Conservation (phyloP, 2,797 vertebrate genomes). For the Ptychadena robeensis region DNA sequence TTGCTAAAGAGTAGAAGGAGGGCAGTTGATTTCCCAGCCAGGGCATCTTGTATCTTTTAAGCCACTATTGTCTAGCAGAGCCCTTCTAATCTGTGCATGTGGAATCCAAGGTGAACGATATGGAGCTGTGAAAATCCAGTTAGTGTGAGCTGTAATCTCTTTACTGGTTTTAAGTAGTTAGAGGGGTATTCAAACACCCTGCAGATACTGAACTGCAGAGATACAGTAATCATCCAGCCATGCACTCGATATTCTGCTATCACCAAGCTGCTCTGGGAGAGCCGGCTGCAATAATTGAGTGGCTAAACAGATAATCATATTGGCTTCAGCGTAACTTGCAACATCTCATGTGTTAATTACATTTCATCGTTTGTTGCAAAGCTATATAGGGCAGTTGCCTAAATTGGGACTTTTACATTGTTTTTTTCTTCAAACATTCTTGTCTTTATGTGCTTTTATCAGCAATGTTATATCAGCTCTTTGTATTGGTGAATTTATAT, state of each 20-base stretch:
- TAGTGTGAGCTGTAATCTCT: constrained; percentile 98
- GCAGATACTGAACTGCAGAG: constrained; percentile 77
- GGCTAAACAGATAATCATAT: constrained; percentile 62
- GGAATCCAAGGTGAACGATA: constrained; percentile 88
- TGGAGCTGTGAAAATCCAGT: constrained; percentile 98
- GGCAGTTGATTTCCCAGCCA: constrained; percentile 50
- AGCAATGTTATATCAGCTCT: neutral
- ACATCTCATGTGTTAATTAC: constrained; percentile 59
- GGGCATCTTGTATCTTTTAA: constrained; percentile 72
- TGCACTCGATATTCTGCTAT: constrained; percentile 64
- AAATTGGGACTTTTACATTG: constrained; percentile 4
- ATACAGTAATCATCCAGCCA: constrained; percentile 78
- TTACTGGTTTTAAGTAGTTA: constrained; percentile 93
- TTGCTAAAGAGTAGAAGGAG: constrained; percentile 27
- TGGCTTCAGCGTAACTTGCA: constrained; percentile 52
- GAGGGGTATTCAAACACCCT: constrained; percentile 81
- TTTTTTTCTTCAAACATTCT: neutral
- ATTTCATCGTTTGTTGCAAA: constrained; percentile 35
- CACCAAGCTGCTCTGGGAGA: constrained; percentile 59
- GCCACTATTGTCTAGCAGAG: constrained; percentile 79
- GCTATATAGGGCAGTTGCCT: constrained; percentile 27
- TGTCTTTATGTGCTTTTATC: neutral
- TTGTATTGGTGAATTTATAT: neutral
- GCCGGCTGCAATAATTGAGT: constrained; percentile 63
- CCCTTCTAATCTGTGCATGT: constrained; percentile 88